Conservation (phyloP, 2,888 invertebrate species). For the Calliphora vomitoria region DNA sequence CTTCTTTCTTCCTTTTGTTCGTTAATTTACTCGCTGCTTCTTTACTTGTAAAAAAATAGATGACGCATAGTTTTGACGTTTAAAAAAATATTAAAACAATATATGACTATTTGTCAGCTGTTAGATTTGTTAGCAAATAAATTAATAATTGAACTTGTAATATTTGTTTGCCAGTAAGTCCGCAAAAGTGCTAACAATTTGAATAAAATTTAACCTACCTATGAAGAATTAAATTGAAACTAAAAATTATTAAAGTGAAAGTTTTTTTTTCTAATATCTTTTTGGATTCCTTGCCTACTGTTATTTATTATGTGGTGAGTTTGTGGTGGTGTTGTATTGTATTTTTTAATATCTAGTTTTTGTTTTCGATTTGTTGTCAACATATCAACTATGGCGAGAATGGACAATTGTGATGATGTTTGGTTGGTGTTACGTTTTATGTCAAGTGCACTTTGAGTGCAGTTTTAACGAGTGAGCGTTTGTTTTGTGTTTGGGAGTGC, state of each 20-base stretch:
- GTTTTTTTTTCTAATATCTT: slow-evolving; percentile 39
- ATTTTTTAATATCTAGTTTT: background rate
- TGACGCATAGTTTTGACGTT: slow-evolving; percentile 73
- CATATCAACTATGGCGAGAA: background rate
- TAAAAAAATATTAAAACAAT: slow-evolving; percentile 24
- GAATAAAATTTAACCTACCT: background rate
- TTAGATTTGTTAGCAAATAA: slow-evolving; percentile 40
- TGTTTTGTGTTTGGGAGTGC: slow-evolving; percentile 1
- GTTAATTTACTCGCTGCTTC: slow-evolving; percentile 37
- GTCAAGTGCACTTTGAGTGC: slow-evolving; percentile 61
- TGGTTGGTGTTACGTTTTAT: slow-evolving; percentile 34
- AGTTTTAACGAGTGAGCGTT: slow-evolving; percentile 22
- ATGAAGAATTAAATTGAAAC: background rate
- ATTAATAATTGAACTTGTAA: slow-evolving; percentile 34
- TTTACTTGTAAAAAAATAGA: slow-evolving; percentile 45
- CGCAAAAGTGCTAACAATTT: background rate
- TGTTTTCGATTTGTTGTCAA: slow-evolving; percentile 15
- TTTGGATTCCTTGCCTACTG: slow-evolving; percentile 1
- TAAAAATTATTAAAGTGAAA: slow-evolving; percentile 60
- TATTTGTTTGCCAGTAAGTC: background rate
- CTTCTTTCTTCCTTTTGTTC: slow-evolving; percentile 28
- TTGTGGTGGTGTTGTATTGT: slow-evolving; percentile 8
- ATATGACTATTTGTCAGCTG: slow-evolving; percentile 53
- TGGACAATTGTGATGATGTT: background rate
- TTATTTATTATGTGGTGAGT: background rate